These are phyloP conservation scores for Pyxicephalus adspersus DNA, from an alignment of 2,113 vertebrate species.

Conservation along the genomic window DNA sequence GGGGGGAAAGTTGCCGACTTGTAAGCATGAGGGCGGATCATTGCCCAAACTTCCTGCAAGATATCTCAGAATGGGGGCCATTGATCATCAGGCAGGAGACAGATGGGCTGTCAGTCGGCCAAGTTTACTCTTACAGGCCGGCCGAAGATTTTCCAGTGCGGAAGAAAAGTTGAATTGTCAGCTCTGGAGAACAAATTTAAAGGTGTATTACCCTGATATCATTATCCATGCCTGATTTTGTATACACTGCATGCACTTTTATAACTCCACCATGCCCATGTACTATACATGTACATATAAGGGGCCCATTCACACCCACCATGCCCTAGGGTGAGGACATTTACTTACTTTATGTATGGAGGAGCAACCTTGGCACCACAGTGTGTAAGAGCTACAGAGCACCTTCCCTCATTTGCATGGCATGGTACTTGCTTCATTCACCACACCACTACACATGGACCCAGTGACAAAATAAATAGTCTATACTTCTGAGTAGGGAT, in stretches of 20 bases:
- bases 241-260: neutral
- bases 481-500: too few species aligned
- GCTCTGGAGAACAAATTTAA: neutral
- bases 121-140: constrained; percentile 40
- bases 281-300: neutral
- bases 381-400: too few species aligned
- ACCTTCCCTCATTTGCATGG: too few species aligned
- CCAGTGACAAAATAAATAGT: too few species aligned
- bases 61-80: constrained; percentile 46
- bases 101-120: constrained; percentile 36
- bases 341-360: too few species aligned
- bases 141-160: constrained; percentile 24
- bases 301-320: too few species aligned
- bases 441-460: too few species aligned
- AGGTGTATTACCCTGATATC: neutral
- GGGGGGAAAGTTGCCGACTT: constrained; percentile 55
- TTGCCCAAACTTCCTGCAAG: constrained; percentile 45
- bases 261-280: neutral
- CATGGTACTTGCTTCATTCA: too few species aligned
- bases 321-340: too few species aligned
- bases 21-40: constrained; percentile 38
- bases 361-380: too few species aligned
- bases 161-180: constrained; percentile 30
- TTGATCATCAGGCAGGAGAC: constrained; percentile 40
- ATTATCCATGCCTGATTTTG: neutral